A percentile compares a stretch with the other conserved stretches of the same genome.
These are phyloP conservation scores for Mantis religiosa DNA, from an alignment of 2,888 invertebrate species.

Conservation along the genomic window DNA sequence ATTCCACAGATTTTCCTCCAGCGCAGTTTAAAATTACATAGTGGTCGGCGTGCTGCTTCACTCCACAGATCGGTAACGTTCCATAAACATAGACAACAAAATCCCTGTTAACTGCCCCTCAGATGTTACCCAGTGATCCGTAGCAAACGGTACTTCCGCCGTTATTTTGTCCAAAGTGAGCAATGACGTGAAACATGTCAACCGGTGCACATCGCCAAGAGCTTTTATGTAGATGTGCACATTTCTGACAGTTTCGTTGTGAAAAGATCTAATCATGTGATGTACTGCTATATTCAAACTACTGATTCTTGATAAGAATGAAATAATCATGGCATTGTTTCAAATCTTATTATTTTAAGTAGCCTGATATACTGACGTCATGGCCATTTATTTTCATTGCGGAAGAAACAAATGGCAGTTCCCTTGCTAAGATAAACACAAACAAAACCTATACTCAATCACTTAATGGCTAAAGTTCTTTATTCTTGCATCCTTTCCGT, in stretches of 20 bases:
- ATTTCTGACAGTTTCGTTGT: not conserved
- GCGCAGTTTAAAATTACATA: not conserved
- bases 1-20: not conserved
- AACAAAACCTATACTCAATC: no score
- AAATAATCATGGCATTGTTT: no score
- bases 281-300: no score
- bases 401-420: no score
- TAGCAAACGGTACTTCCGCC: not conserved
- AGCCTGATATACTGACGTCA: no score
- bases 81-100: not conserved
- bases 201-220: not conserved
- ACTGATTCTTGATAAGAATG: no score
- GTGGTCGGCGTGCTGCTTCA: not conserved
- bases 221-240: not conserved
- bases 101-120: not conserved
- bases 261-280: no score
- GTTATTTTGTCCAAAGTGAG: not conserved
- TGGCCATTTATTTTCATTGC: no score
- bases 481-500: no score
- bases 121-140: not conserved
- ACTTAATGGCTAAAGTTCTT: no score
- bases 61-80: not conserved
- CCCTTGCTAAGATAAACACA: no score
- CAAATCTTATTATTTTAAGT: no score
- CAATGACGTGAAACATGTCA: not conserved